phyloP scores from a whole-genome alignment of 2,888 invertebrate species.

The Agonopterix arenella region DNA sequence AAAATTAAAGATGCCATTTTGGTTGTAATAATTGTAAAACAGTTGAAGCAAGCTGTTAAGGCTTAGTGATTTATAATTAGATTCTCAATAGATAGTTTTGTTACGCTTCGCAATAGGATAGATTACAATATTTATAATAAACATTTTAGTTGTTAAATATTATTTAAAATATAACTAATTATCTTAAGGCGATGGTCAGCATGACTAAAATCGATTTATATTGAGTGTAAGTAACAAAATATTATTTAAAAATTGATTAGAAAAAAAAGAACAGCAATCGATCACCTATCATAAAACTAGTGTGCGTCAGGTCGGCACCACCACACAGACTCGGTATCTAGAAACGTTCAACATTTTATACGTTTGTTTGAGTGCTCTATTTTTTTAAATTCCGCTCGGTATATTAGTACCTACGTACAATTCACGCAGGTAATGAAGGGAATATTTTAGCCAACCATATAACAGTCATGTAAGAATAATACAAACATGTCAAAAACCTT shows the following conservation, averaged over 20 bases:
- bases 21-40: constrained; percentile 32
- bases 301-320: too few relatives aligned
- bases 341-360: too few relatives aligned
- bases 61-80: constrained; percentile 64
- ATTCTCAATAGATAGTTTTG: constrained; percentile 56
- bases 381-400: too few relatives aligned
- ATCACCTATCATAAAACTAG: constrained; percentile 12
- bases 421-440: too few relatives aligned
- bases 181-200: constrained; percentile 20
- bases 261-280: constrained; percentile 21
- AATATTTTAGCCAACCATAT: too few relatives aligned
- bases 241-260: constrained; percentile 34
- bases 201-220: constrained; percentile 33
- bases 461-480: too few relatives aligned
- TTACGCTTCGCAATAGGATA: constrained; percentile 61
- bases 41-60: constrained; percentile 38
- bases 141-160: constrained; percentile 45
- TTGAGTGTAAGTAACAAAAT: constrained; percentile 42
- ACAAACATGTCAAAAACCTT: too few relatives aligned
- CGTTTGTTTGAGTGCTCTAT: too few relatives aligned
- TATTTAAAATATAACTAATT: constrained; percentile 30
- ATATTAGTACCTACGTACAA: too few relatives aligned
- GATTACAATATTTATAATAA: constrained; percentile 46
- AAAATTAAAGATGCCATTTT: constrained; percentile 30
- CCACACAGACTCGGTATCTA: too few relatives aligned